Evolutionary conservation across 2,797 vertebrate genomes (phyloP).

Genomic region (Psittacula derbiana): DNA sequence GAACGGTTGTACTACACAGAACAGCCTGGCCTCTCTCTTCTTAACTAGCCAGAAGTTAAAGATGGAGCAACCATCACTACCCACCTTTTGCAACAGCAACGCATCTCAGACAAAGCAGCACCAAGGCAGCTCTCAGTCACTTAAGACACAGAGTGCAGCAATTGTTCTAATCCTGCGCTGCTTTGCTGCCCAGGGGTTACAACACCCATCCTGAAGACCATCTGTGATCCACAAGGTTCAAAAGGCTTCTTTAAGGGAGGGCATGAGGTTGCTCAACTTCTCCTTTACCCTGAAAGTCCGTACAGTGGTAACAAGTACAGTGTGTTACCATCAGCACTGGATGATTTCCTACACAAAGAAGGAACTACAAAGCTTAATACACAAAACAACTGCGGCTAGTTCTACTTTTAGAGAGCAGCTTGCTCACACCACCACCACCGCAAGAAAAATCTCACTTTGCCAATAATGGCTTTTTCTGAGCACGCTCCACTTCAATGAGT

Average conservation of each 20-base stretch:
- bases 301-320: constrained; percentile 28
- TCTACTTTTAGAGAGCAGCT: constrained; percentile 32
- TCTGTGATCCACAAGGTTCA: background rate
- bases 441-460: background rate
- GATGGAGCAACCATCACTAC: background rate
- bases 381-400: constrained; percentile 16
- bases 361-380: constrained; percentile 30
- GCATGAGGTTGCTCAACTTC: background rate
- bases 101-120: background rate
- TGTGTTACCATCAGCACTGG: background rate
- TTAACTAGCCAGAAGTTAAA: background rate
- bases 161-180: background rate
- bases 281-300: background rate
- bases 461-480: constrained; percentile 4
- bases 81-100: background rate
- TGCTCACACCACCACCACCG: background rate
- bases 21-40: background rate
- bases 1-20: background rate
- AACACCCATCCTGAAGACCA: background rate
- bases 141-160: accelerated
- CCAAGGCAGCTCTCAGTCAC: background rate
- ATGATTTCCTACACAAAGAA: constrained; percentile 30
- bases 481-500: background rate
- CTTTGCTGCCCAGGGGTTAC: background rate
- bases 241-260: background rate